A percentile compares a stretch with the other conserved stretches of the same genome.
These are phyloP conservation scores for Danio albolineatus DNA, from an alignment of 2,797 vertebrate species.

Conservation along the genomic window DNA sequence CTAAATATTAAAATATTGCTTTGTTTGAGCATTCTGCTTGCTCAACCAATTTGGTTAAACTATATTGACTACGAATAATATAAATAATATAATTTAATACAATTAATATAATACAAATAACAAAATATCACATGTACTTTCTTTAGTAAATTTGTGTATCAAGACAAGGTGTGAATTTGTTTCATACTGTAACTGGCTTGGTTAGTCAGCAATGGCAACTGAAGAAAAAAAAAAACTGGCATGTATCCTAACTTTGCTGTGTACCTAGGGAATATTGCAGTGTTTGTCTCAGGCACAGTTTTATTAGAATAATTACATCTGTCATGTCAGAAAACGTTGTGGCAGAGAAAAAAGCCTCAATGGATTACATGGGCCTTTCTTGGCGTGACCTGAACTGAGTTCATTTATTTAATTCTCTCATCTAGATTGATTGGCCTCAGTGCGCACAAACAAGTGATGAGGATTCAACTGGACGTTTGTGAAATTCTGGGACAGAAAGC, in stretches of 20 bases:
- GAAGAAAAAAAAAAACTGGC: conserved; percentile 43
- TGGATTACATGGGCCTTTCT: conserved; percentile 63
- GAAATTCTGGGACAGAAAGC: conserved; percentile 56
- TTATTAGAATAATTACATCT: conserved; percentile 75
- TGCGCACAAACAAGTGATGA: conserved; percentile 49
- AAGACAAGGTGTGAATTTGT: conserved; percentile 5
- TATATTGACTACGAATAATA: too few species aligned
- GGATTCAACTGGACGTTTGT: conserved; percentile 56
- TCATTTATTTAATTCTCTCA: conserved; percentile 59
- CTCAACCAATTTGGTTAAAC: too few species aligned
- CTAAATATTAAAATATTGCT: background rate
- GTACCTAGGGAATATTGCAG: conserved; percentile 66
- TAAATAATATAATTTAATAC: too few species aligned
- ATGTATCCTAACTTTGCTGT: conserved; percentile 58
- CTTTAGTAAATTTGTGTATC: background rate
- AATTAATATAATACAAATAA: too few species aligned
- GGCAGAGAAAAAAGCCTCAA: conserved; percentile 44
- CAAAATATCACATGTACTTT: background rate
- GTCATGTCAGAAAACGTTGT: conserved; percentile 62
- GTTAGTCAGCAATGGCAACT: conserved; percentile 10
- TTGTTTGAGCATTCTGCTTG: background rate
- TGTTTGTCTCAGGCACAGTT: conserved; percentile 65
- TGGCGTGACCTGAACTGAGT: conserved; percentile 56
- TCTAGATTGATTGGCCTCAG: conserved; percentile 58
- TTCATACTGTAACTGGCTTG: background rate